Base-by-base conservation (phyloP, 2,113 vertebrate species). In the Miniopterus natalensis region DNA sequence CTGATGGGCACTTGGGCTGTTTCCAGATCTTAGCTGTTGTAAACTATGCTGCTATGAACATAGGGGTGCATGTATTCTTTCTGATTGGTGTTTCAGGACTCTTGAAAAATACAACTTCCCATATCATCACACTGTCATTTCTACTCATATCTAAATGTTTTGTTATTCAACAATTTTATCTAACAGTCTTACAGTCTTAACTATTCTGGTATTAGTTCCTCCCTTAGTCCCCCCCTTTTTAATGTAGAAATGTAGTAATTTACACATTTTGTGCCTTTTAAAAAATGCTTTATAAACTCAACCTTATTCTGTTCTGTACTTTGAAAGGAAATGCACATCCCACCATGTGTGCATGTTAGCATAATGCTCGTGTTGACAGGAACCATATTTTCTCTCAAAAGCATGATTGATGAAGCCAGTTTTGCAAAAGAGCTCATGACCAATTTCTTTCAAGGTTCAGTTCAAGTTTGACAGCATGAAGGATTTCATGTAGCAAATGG, bases 391-490 rank as follows among this genome's bases (percentile, higher is more conserved):
- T 78, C n/a, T 53, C 49, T 85, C 70, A 95, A 91, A 86, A 92
- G 49, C 18, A 42, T 89, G 86, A 95, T 93, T 70, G 92, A 95
- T 91, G 63, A 89, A 94, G 63, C 63, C 63, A 85, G 27, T 96
- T 96, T 93, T 96, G 12, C 59, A 71, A 88, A 36, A 90, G 42
- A 93, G 13, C 68, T 93, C 45, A 59, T 88, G 89, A 96, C 57
- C 79, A 86, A 2, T 95, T 96, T 78, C 68, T 85, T 94, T 83
- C 68, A 93, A 95, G 83, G 36, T 86, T 96, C 92, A 83, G 25
- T 85, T 96, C 79, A 65, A 91, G 25, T 75, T 75, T 94, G 96
- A 93, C 79, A 94, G 25, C 63, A 70, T 53, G 79, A 97, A 95
- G 63, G 45, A 42, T 93, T 96, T 94, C 71, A 70, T 66, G 23